Conservation (phyloP, 2,888 invertebrate genomes). For the Tetropium fuscum region DNA sequence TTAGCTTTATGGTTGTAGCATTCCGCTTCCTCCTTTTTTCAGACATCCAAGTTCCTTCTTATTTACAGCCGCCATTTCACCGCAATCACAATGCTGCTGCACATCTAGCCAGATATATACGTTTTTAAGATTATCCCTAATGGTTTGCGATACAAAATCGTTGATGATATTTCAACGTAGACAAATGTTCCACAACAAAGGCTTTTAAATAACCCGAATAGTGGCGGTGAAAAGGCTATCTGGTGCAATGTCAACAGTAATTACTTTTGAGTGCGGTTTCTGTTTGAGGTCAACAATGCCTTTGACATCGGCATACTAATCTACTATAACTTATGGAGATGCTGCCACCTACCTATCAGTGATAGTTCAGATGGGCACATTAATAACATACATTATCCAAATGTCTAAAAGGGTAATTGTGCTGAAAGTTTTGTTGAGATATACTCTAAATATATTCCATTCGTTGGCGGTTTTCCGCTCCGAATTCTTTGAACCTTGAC, state of each 20-base stretch:
- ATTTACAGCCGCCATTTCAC: constrained; percentile 45
- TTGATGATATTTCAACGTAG: constrained; percentile 52
- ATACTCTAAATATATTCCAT: too few relatives aligned
- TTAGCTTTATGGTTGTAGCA: constrained; percentile 52
- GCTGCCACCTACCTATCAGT: background rate
- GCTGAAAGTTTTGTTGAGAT: too few relatives aligned
- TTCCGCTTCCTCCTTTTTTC: constrained; percentile 45
- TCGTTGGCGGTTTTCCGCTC: too few relatives aligned
- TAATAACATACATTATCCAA: too few relatives aligned
- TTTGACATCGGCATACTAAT: constrained; percentile 1
- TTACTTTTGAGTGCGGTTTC: constrained; percentile 17
- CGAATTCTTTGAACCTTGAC: too few relatives aligned
- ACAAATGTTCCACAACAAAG: constrained; percentile 15
- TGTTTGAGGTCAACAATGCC: constrained; percentile 9
- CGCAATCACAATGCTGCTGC: constrained; percentile 37
- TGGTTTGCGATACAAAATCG: constrained; percentile 50
- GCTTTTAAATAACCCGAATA: constrained; percentile 7
- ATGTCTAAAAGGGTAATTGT: too few relatives aligned
- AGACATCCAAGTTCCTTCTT: constrained; percentile 36
- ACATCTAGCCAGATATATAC: constrained; percentile 38
- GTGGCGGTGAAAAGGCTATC: constrained; percentile 10
- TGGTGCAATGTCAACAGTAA: constrained; percentile 21
- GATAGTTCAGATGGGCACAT: background rate
- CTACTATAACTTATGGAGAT: background rate
- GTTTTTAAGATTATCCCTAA: constrained; percentile 55